These are phyloP conservation scores for Euura saliciscinereae DNA, from an alignment of 1,140 invertebrate genomes.

Conservation along the genomic window DNA sequence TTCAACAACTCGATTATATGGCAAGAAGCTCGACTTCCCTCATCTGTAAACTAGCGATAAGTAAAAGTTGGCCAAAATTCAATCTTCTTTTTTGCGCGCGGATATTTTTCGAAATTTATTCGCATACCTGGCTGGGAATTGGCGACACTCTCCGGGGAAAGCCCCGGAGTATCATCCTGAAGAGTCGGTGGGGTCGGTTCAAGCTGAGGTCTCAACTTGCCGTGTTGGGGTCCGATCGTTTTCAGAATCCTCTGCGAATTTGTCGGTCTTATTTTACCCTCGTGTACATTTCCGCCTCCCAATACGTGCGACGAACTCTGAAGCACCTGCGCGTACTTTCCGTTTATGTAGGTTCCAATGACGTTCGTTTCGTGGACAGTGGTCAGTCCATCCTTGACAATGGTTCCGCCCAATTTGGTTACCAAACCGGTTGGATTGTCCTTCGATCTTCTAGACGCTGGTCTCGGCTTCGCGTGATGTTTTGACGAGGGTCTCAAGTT, in stretches of 20 bases:
- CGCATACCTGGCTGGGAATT: conserved; percentile 45
- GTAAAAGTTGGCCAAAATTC: not conserved
- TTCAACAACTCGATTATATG: too few species aligned
- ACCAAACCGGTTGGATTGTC: conserved; percentile 78
- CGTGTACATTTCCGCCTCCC: conserved; percentile 28
- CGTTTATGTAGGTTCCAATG: conserved; percentile 85
- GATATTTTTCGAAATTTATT: conserved; percentile 10
- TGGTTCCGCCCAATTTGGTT: conserved; percentile 80
- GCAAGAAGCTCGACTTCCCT: too few species aligned
- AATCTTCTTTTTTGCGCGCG: not conserved
- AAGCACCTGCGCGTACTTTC: conserved; percentile 84
- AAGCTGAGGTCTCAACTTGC: conserved; percentile 55
- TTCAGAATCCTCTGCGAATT: conserved; percentile 72
- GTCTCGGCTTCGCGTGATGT: conserved; percentile 40
- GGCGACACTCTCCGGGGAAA: conserved; percentile 58
- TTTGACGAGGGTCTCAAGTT: conserved; percentile 57
- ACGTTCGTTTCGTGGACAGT: conserved; percentile 88
- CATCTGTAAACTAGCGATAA: too few species aligned
- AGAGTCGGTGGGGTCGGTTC: conserved; percentile 68
- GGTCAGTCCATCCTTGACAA: conserved; percentile 81
- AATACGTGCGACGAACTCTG: conserved; percentile 73
- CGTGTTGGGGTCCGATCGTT: conserved; percentile 71
- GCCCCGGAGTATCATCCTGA: conserved; percentile 62
- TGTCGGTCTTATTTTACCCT: conserved; percentile 68
- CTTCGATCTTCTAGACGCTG: conserved; percentile 57